Percentiles rank a stretch among this genome's conserved stretches.
Conservation (phyloP, 2,113 vertebrate genomes). For the Corythoichthys haematopterus region DNA sequence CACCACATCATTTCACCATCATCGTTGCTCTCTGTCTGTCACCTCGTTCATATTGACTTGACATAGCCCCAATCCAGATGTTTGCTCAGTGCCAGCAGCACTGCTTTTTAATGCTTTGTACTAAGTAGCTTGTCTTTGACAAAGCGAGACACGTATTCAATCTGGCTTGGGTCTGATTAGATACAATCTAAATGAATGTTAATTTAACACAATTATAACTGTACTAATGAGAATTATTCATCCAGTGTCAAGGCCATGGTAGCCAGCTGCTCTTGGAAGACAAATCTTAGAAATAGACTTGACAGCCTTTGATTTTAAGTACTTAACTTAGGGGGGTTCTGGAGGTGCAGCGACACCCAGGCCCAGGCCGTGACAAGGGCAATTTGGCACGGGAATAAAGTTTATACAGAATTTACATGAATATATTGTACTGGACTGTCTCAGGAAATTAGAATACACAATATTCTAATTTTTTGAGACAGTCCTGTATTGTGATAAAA, state of each 20-base stretch:
- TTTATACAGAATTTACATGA: too few species aligned
- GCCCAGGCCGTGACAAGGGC: too few species aligned
- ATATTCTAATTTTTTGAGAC: too few species aligned
- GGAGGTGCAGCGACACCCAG: too few species aligned
- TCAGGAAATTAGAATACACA: too few species aligned
- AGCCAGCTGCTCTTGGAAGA: not conserved
- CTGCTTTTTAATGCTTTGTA: not conserved
- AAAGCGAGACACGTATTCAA: not conserved
- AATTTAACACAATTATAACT: slow-evolving; percentile 30
- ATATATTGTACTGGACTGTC: too few species aligned
- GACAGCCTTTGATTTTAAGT: not conserved
- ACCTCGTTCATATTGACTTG: slow-evolving; percentile 28
- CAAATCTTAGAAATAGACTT: not conserved
- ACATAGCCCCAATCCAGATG: slow-evolving; percentile 51
- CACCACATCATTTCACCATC: slow-evolving; percentile 51
- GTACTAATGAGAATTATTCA: slow-evolving; percentile 5
- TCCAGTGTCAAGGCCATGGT: not conserved
- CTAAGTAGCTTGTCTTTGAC: not conserved
- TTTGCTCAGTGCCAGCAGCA: not conserved
- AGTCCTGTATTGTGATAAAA: too few species aligned
- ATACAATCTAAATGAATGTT: slow-evolving; percentile 14
- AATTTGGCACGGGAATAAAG: too few species aligned
- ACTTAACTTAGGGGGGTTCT: too few species aligned
- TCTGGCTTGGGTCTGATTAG: slow-evolving; percentile 49
- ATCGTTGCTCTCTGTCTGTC: slow-evolving; percentile 12